Evolutionary conservation across 2,113 vertebrate genomes (phyloP).

Genomic region (Hydrochoerus hydrochaeris): DNA sequence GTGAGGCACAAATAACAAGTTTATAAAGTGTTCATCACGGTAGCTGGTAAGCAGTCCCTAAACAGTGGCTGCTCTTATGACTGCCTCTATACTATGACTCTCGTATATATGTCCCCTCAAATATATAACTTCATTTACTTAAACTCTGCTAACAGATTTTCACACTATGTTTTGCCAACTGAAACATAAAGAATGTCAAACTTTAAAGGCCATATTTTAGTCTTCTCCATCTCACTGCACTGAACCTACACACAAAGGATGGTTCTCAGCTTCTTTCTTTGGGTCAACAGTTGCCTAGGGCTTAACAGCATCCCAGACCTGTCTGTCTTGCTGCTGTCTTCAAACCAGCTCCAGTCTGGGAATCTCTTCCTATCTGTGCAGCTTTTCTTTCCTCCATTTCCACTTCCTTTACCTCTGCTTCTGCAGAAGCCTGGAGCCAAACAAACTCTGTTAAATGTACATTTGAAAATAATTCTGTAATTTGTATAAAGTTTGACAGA

Average conservation of each 20-base stretch:
- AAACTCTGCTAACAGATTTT: not conserved
- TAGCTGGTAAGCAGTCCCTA: not conserved
- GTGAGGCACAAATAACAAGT: not conserved
- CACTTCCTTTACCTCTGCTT: no score
- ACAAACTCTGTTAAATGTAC: not conserved
- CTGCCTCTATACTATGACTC: not conserved
- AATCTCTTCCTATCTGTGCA: not conserved
- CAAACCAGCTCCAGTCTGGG: not conserved
- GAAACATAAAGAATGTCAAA: not conserved
- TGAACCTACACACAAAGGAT: not conserved
- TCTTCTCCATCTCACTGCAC: not conserved
- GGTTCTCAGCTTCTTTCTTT: not conserved
- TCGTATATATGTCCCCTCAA: not conserved
- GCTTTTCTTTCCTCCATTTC: not conserved
- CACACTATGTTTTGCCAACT: not conserved
- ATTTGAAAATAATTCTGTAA: not conserved
- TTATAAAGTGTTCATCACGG: not conserved
- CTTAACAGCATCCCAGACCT: rapidly evolving
- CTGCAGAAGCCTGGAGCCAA: not conserved
- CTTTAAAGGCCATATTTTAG: not conserved
- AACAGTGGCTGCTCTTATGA: not conserved
- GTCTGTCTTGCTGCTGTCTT: not conserved
- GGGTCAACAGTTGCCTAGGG: rapidly evolving
- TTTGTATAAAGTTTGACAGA: not conserved
- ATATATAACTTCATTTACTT: not conserved